These are phyloP conservation scores for Ophiothrix spiculata DNA, from an alignment of 35 echinoderm and acorn worm genomes.

Conservation along the genomic window DNA sequence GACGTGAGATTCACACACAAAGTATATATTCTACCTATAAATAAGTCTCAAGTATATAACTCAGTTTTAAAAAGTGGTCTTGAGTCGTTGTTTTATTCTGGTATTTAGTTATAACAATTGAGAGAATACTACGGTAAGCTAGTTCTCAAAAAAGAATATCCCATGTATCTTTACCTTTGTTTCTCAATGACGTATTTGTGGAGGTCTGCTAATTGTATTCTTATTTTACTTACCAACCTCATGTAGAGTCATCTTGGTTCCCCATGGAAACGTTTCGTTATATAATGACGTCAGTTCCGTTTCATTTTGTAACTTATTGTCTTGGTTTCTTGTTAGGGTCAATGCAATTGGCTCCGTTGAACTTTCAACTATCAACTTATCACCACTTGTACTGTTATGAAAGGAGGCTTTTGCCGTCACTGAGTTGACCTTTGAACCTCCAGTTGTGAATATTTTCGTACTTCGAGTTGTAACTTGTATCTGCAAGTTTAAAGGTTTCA, in stretches of 20 bases:
- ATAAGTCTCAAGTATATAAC: too few species aligned
- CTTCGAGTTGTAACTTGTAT: neutral
- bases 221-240: neutral
- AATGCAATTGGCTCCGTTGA: neutral
- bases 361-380: neutral
- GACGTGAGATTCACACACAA: too few species aligned
- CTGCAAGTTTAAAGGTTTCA: too few species aligned
- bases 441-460: constrained; percentile 18
- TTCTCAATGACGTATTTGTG: too few species aligned
- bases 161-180: too few species aligned
- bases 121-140: too few species aligned
- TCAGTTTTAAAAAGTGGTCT: too few species aligned
- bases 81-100: too few species aligned
- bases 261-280: neutral
- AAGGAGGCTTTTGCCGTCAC: neutral
- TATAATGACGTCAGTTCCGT: neutral
- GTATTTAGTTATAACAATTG: too few species aligned
- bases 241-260: neutral
- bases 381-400: constrained; percentile 4
- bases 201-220: too few species aligned
- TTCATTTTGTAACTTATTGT: neutral
- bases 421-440: neutral
- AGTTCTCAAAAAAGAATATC: too few species aligned
- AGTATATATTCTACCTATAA: too few species aligned
- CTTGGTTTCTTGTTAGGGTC: neutral